A percentile compares a stretch with the other conserved stretches of the same genome.
Evolutionary conservation across 2,888 invertebrate genomes (phyloP).

Genomic region (Horisme vitalbata): DNA sequence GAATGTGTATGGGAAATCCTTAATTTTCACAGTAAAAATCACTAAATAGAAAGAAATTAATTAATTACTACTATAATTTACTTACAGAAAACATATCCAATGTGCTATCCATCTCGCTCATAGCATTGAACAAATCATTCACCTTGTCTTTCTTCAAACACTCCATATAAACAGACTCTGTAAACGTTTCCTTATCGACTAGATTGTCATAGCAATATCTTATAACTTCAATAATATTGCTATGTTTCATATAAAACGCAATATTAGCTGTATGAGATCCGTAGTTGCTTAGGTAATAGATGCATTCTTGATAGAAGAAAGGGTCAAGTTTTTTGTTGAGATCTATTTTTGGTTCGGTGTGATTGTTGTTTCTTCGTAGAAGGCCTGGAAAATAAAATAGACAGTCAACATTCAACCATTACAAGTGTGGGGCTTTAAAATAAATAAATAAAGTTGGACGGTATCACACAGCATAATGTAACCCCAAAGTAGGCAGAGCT

Average conservation of each 20-base stretch:
- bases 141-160: constrained; percentile 86
- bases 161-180: constrained; percentile 87
- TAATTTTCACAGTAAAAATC: no score
- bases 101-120: constrained; percentile 86
- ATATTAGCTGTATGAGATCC: constrained; percentile 89
- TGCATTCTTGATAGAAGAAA: constrained; percentile 88
- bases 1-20: no score
- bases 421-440: no score
- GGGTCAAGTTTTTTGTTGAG: constrained; percentile 74
- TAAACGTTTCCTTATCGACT: constrained; percentile 87
- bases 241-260: constrained; percentile 89
- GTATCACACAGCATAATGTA: no score
- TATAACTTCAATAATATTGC: constrained; percentile 86
- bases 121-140: constrained; percentile 83
- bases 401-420: no score
- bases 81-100: constrained; percentile 87
- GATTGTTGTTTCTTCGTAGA: constrained; percentile 60
- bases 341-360: constrained; percentile 61
- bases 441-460: no score
- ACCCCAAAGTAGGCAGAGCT: no score
- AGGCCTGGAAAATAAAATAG: constrained; percentile 45
- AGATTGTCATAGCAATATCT: constrained; percentile 87
- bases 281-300: constrained; percentile 91
- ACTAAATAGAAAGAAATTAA: no score
- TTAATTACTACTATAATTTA: no score